Conservation (phyloP, 2,888 invertebrate species). For the Leptinotarsa haldemani region DNA sequence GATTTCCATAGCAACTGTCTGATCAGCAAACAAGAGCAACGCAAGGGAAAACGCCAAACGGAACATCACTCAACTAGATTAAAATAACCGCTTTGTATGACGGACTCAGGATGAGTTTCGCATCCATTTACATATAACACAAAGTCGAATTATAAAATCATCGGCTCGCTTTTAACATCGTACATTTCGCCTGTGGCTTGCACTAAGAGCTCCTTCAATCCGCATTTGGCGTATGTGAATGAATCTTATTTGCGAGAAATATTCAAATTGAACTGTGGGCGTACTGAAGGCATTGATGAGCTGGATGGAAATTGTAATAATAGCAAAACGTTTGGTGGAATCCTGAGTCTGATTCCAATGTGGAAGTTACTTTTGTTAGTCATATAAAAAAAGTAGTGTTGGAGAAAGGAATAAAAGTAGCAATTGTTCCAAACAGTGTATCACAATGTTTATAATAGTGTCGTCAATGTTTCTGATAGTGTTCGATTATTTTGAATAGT, state of each 20-base stretch:
- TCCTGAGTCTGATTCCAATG: no score
- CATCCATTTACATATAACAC: constrained; percentile 1
- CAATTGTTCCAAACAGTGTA: no score
- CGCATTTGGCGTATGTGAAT: constrained; percentile 16
- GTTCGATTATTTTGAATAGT: no score
- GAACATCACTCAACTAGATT: background rate
- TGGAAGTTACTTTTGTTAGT: no score
- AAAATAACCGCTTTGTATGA: constrained; percentile 15
- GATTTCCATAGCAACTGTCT: constrained; percentile 2
- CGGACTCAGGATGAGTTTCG: background rate
- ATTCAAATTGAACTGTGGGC: constrained; percentile 32
- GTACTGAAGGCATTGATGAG: background rate
- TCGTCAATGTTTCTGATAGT: no score
- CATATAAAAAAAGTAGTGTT: no score
- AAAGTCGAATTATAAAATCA: constrained; percentile 2
- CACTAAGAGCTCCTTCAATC: constrained; percentile 12
- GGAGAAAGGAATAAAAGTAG: no score
- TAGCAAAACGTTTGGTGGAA: no score
- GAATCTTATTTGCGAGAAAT: constrained; percentile 27
- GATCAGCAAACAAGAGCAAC: background rate
- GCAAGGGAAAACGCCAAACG: background rate
- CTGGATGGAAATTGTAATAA: background rate
- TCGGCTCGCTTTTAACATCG: constrained; percentile 1
- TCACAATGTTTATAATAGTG: no score
- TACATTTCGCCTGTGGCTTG: background rate